These are phyloP conservation scores for Melinopterus prodromus DNA, from an alignment of 2,888 invertebrate species.

Conservation along the genomic window DNA sequence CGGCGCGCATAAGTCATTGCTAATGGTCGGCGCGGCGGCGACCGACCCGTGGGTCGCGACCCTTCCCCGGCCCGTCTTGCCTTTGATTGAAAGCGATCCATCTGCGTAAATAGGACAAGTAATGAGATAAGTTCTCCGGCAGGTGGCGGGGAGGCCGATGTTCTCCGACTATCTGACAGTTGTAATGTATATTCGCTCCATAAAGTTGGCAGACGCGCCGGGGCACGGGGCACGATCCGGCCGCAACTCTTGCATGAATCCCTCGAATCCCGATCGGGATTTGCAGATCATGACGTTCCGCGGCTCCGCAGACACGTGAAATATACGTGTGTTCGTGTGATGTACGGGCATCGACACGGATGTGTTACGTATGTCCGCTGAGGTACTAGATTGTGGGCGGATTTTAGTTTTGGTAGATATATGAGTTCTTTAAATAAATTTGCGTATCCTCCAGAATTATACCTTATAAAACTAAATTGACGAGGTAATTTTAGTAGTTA, in stretches of 20 bases:
- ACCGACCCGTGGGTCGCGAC: constrained; percentile 15
- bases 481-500: no score
- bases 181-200: constrained; percentile 39
- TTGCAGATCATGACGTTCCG: constrained; percentile 27
- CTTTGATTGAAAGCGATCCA: constrained; percentile 26
- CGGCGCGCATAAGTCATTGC: constrained; percentile 20
- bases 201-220: constrained; percentile 37
- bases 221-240: constrained; percentile 34
- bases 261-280: constrained; percentile 36
- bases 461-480: no score
- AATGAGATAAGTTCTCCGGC: constrained; percentile 32
- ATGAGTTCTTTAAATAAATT: no score
- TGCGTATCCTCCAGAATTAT: no score
- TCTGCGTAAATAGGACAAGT: constrained; percentile 30
- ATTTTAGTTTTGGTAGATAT: no score
- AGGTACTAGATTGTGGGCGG: no score
- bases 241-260: constrained; percentile 25
- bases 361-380: no score
- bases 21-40: constrained; percentile 23
- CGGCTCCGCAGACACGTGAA: constrained; percentile 23
- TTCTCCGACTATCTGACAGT: constrained; percentile 39
- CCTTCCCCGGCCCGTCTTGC: not conserved
- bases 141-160: constrained; percentile 23
- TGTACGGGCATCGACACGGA: no score
- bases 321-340: not conserved